Percentiles rank a stretch among this genome's conserved stretches.
These are phyloP conservation scores for Ectemnius lituratus DNA, from an alignment of 2,888 invertebrate genomes.

Conservation along the genomic window DNA sequence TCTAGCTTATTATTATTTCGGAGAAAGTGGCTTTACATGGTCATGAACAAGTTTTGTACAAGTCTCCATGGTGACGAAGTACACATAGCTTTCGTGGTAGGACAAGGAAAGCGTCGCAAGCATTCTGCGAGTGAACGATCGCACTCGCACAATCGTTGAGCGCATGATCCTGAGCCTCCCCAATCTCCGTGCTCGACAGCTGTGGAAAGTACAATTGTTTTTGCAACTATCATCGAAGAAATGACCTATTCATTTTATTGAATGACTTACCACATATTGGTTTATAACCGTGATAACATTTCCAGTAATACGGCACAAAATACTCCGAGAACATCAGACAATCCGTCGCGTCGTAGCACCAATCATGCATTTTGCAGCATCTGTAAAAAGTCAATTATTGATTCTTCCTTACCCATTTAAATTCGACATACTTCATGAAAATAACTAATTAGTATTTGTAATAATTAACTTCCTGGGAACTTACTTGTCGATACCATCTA, in stretches of 20 bases:
- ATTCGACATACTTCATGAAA: no score
- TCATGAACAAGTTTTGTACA: constrained; percentile 86
- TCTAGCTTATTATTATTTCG: no score
- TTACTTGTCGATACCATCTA: constrained; percentile 90
- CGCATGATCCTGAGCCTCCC: constrained; percentile 84
- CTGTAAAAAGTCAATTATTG: constrained; percentile 41
- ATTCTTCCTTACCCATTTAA: no score
- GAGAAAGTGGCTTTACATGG: constrained; percentile 64
- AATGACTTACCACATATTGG: constrained; percentile 86
- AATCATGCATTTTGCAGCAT: constrained; percentile 92
- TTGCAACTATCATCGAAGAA: background rate
- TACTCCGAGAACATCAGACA: constrained; percentile 91
- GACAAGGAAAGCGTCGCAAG: constrained; percentile 87
- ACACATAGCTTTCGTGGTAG: constrained; percentile 85
- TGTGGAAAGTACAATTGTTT: constrained; percentile 51
- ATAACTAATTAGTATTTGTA: no score
- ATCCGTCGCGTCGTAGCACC: constrained; percentile 89
- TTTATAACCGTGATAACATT: constrained; percentile 85
- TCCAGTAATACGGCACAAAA: constrained; percentile 93
- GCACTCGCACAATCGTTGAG: constrained; percentile 90
- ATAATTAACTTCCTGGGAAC: background rate
- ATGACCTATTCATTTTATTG: constrained; percentile 30
- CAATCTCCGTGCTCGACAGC: constrained; percentile 81
- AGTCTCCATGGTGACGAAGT: constrained; percentile 86
- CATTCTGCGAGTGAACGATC: constrained; percentile 89